phyloP scores from a whole-genome alignment of 2,888 invertebrate genomes.

The Belgica antarctica region DNA sequence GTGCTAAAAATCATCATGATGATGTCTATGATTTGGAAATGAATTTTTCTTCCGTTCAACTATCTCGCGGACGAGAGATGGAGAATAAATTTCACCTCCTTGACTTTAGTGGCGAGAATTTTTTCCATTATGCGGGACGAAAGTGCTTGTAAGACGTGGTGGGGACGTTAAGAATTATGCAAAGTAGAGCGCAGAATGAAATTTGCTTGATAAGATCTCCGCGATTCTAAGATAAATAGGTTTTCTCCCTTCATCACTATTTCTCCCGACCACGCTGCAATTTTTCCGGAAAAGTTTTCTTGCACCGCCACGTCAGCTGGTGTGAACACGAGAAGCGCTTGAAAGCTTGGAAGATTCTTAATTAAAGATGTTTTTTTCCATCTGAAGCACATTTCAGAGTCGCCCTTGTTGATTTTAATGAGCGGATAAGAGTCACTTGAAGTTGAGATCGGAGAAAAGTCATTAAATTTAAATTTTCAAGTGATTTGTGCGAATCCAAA shows the following conservation, averaged over 20 bases:
- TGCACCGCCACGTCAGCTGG: not conserved
- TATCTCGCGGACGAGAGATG: not conserved
- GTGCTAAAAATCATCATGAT: conserved; percentile 25
- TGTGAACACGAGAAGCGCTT: not conserved
- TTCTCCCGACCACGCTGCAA: not conserved
- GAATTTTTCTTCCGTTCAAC: conserved; percentile 16
- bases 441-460: too few relatives aligned
- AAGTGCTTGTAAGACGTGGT: conserved; percentile 2
- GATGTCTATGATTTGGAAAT: conserved; percentile 40
- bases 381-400: not conserved
- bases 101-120: conserved; percentile 20
- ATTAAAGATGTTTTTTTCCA: too few relatives aligned
- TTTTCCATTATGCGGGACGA: conserved; percentile 3
- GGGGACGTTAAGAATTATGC: conserved; percentile 3
- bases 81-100: conserved; percentile 17
- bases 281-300: not conserved
- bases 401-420: not conserved
- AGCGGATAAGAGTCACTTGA: not conserved
- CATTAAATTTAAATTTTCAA: not conserved
- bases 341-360: not conserved
- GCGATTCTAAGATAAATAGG: not conserved
- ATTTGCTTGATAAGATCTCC: not conserved
- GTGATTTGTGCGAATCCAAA: too few relatives aligned
- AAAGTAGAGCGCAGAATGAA: not conserved
- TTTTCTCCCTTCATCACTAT: not conserved